A percentile compares a stretch with the other conserved stretches of the same genome.
These are phyloP conservation scores for Xerus inauris DNA, from an alignment of 2,113 vertebrate genomes.

Conservation along the genomic window DNA sequence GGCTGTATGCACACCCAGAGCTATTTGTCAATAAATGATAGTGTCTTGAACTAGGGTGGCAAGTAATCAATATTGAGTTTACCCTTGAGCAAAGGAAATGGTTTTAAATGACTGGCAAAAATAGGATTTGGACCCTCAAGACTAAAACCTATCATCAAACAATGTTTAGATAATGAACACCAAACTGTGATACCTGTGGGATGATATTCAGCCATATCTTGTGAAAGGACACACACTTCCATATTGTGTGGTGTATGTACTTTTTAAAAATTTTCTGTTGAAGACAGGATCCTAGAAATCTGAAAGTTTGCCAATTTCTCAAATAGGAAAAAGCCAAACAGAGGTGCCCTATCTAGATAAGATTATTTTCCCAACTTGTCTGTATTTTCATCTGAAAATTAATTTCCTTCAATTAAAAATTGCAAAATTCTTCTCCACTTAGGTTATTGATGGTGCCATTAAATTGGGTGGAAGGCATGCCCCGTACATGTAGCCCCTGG, in stretches of 20 bases:
- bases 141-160: background rate
- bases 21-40: background rate
- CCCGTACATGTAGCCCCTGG: background rate
- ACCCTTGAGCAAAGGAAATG: background rate
- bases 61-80: background rate
- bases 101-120: background rate
- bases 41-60: background rate
- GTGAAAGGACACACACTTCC: background rate
- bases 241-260: background rate
- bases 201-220: background rate
- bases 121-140: background rate
- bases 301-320: background rate
- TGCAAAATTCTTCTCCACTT: background rate
- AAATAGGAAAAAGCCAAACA: background rate
- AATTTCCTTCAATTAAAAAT: background rate
- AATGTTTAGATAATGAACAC: background rate
- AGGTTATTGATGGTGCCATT: background rate
- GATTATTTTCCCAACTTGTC: background rate
- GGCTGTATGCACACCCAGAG: background rate
- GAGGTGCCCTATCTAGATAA: background rate
- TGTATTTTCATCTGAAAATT: background rate
- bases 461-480: background rate
- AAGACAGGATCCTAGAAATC: background rate
- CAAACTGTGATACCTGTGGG: background rate
- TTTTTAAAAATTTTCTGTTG: background rate